Evolutionary conservation across 64 coral and sea anemone genomes (phyloP), one percentile per base, ranked within the genome.

Genomic region (Montipora capricornis): DNA sequence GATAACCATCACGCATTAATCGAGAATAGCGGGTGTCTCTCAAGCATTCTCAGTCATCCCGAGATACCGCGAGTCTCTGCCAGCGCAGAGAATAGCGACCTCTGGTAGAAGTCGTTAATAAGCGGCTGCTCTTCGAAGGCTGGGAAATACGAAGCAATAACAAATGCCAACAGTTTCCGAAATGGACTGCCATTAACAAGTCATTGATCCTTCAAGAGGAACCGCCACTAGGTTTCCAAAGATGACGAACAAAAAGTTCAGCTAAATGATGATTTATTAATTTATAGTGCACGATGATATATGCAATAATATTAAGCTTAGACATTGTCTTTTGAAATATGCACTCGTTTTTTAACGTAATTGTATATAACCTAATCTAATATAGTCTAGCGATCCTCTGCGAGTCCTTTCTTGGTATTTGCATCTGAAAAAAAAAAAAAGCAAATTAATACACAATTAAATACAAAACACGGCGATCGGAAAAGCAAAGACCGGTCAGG

Each of bases 261-360:
- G 22, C 20, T 61, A 55, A 62, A 62, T 66, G 17, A 46, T 64
- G 29, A 44, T 82, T 82, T 82, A 82, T 82, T 66, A 11, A 19
- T 16, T 82, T 15, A 64, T 64, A 6, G 13, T 29, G 55, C 80
- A 67, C 29, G 16, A 45, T 66, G 29, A 64, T 45, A 64, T 44
- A 82, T 82, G 80, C 24, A 82, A 29, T 64, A 58, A 10, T 2
- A 26, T 44, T 78, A 64, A 11, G 50, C 9, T 20, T 59, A 81
- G 52, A 81, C 79, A 61, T 20, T 53, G 52, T 12, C 50, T 60
- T 29, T 61, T 44, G 29, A 81, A 81, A 76, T 47, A 1, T 17
- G n/a, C 2, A 37, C 5, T 13, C 46, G 12, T 17, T 78, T 19
- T 5, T 7, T 14, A 15, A 15, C 6, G 10, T 46, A 46, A 78